Evolutionary conservation across 2,888 invertebrate species (phyloP).

Genomic region (Platypus cylindrus): DNA sequence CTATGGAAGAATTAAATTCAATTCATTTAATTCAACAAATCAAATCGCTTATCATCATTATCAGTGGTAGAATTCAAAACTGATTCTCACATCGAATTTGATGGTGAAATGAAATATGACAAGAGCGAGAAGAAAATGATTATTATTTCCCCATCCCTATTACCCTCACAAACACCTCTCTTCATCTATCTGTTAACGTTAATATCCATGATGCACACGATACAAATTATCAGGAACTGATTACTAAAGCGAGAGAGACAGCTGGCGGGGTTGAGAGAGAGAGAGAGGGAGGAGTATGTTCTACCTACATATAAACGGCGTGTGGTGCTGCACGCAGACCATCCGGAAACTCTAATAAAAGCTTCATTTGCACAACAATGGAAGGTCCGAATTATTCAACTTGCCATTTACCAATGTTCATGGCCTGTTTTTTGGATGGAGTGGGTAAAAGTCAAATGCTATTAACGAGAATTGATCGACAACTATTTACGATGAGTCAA

Average conservation of each 20-base stretch:
- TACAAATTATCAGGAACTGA: conserved; percentile 33
- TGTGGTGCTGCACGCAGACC: conserved; percentile 27
- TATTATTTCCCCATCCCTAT: no score
- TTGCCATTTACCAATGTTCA: conserved; percentile 15
- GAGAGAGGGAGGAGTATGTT: no score
- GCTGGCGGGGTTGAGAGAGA: conserved; percentile 29
- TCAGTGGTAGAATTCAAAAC: no score
- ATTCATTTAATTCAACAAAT: no score
- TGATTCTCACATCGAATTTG: no score
- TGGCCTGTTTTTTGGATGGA: no score
- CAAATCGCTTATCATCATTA: no score
- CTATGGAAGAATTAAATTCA: no score
- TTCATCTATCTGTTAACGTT: conserved; percentile 3
- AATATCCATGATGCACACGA: conserved; percentile 18
- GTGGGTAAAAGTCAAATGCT: conserved; percentile 9
- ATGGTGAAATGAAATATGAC: no score
- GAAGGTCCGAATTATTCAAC: conserved; percentile 32
- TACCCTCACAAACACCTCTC: conserved; percentile 5
- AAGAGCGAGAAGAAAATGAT: no score
- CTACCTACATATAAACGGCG: no score
- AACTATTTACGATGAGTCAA: conserved; percentile 9
- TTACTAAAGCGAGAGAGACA: conserved; percentile 21
- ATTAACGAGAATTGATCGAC: conserved; percentile 12
- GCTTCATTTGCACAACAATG: conserved; percentile 37
- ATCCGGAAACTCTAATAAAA: conserved; percentile 32